phyloP scores from a whole-genome alignment of 2,797 vertebrate species.

The Muraenolepis orangiensis region DNA sequence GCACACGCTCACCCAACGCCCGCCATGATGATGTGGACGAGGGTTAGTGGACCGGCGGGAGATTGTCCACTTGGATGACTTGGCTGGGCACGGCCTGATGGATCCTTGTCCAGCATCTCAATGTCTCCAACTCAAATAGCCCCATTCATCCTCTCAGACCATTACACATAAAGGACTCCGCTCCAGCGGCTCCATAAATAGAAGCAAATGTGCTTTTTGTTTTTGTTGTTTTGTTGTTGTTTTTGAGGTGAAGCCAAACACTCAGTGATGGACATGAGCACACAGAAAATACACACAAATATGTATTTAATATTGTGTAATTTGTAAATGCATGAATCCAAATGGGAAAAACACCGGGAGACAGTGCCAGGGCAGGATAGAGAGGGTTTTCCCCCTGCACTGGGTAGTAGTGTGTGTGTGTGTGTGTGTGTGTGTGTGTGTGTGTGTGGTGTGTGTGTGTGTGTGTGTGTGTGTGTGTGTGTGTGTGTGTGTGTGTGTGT shows the following conservation, averaged over 20 bases:
- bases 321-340: conserved; percentile 34
- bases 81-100: conserved; percentile 70
- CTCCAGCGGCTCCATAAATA: conserved; percentile 69
- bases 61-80: conserved; percentile 75
- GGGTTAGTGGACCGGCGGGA: conserved; percentile 70
- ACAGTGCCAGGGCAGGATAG: neutral
- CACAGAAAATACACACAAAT: conserved; percentile 25
- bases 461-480: neutral
- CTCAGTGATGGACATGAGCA: conserved; percentile 30
- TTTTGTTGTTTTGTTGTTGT: conserved; percentile 52
- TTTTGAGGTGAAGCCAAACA: conserved; percentile 38
- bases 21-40: conserved; percentile 58
- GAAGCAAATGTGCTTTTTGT: conserved; percentile 66
- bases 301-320: conserved; percentile 13
- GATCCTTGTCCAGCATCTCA: conserved; percentile 72
- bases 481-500: neutral
- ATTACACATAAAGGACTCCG: conserved; percentile 74
- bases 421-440: too few relatives aligned
- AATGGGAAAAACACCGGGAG: conserved; percentile 18
- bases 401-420: too few relatives aligned
- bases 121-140: conserved; percentile 78
- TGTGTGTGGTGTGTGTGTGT: neutral
- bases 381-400: too few relatives aligned
- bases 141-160: conserved; percentile 81
- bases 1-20: neutral